Evolutionary conservation across 1,140 invertebrate species (phyloP).

Genomic region (Cyclina sinensis): DNA sequence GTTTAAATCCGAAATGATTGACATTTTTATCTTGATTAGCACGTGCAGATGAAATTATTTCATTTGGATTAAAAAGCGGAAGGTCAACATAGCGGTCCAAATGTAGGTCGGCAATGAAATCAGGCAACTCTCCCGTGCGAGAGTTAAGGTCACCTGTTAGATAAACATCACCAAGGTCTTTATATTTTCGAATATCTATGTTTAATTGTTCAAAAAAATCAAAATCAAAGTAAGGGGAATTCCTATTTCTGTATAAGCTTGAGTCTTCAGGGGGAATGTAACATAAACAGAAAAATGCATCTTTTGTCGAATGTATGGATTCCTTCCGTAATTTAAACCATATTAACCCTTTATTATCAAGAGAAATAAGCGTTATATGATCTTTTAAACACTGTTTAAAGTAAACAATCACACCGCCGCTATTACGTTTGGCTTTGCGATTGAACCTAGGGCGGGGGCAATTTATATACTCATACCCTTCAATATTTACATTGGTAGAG

Average conservation of each 20-base stretch:
- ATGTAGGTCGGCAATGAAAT: background rate
- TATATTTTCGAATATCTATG: background rate
- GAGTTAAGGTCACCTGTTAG: background rate
- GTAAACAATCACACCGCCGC: slow-evolving; percentile 34
- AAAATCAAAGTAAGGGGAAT: background rate
- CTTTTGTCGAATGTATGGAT: no score
- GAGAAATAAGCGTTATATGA: background rate
- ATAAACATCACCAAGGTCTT: background rate
- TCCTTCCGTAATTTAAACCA: background rate
- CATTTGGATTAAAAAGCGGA: background rate
- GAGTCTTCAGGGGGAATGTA: no score
- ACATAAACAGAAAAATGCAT: background rate
- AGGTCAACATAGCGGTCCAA: background rate
- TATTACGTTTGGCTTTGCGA: slow-evolving; percentile 2
- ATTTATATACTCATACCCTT: background rate
- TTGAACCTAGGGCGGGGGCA: slow-evolving; percentile 21
- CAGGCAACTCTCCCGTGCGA: background rate
- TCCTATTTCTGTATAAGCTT: background rate
- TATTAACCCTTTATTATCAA: background rate
- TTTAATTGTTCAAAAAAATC: background rate
- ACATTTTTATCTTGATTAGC: background rate
- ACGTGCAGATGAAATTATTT: background rate
- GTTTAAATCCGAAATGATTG: background rate
- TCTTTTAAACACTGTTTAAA: no score
- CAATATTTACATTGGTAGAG: background rate